phyloP scores from a whole-genome alignment of 2,797 vertebrate genomes.

The Hypotaenidia philippensis region DNA sequence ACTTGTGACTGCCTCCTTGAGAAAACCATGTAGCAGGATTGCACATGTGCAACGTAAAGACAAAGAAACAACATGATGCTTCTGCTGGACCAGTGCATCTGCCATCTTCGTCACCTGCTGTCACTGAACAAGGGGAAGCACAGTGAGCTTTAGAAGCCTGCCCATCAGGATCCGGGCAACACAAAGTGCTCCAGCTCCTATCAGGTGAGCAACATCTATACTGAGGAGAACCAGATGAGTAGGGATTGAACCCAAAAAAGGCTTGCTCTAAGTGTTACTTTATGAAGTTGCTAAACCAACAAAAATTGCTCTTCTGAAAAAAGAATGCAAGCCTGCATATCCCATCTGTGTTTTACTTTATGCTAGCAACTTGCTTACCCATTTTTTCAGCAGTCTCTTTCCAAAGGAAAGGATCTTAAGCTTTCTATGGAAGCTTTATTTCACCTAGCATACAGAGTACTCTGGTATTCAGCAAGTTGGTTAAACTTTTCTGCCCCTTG shows the following conservation, averaged over 20 bases:
- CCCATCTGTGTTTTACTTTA: neutral
- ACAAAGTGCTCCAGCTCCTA: neutral
- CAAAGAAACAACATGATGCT: neutral
- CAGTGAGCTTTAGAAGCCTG: neutral
- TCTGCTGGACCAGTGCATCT: neutral
- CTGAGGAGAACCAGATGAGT: neutral
- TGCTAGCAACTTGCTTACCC: neutral
- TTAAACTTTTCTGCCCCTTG: neutral
- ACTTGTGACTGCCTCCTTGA: neutral
- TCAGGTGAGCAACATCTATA: neutral
- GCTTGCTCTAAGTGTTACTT: neutral
- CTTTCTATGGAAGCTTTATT: neutral
- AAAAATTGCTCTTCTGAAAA: neutral
- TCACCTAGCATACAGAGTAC: neutral
- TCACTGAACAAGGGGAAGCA: neutral
- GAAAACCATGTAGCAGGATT: neutral
- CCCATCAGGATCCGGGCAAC: neutral
- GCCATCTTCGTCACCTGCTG: neutral
- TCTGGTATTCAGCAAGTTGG: neutral
- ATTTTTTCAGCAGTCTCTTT: neutral
- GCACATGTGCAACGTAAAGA: neutral
- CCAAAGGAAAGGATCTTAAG: neutral
- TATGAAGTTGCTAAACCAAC: neutral
- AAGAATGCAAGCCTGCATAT: neutral
- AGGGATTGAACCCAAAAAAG: neutral